Percentiles rank a stretch among this genome's conserved stretches.
These are phyloP conservation scores for Trichonephila inaurata DNA, from an alignment of 1,140 invertebrate genomes.

Conservation along the genomic window DNA sequence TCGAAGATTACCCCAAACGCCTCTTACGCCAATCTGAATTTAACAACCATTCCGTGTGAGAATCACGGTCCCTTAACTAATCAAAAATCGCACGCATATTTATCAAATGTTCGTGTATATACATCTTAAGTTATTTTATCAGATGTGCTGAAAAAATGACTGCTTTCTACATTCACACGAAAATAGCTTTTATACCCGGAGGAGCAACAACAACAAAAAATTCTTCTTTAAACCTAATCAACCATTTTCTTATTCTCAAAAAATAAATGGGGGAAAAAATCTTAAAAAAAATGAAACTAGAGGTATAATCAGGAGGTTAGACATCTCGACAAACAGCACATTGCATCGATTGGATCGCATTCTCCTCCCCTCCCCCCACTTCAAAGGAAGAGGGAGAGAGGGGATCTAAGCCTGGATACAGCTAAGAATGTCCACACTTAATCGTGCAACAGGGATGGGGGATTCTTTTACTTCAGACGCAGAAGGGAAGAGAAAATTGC, in stretches of 20 bases:
- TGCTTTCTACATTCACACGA: no score
- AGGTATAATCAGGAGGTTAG: neutral
- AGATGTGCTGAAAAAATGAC: neutral
- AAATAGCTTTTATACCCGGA: no score
- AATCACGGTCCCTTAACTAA: neutral
- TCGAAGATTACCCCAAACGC: no score
- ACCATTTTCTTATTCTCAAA: neutral
- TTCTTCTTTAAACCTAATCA: neutral
- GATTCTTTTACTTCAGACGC: neutral
- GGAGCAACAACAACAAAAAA: neutral
- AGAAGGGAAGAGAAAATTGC: constrained; percentile 38
- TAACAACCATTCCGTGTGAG: no score
- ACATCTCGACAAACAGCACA: constrained; percentile 21
- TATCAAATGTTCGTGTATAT: neutral
- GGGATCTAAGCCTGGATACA: neutral
- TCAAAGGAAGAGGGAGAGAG: no score
- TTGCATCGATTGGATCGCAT: neutral
- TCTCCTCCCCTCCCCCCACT: neutral
- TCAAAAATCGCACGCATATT: neutral
- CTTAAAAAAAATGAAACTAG: neutral
- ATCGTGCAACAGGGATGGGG: constrained; percentile 9
- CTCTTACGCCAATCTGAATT: no score
- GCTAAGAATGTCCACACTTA: constrained; percentile 18
- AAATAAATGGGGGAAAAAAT: neutral
- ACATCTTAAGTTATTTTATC: neutral